These are phyloP conservation scores for Acheta domesticus DNA, from an alignment of 2,888 invertebrate genomes.

Conservation along the genomic window DNA sequence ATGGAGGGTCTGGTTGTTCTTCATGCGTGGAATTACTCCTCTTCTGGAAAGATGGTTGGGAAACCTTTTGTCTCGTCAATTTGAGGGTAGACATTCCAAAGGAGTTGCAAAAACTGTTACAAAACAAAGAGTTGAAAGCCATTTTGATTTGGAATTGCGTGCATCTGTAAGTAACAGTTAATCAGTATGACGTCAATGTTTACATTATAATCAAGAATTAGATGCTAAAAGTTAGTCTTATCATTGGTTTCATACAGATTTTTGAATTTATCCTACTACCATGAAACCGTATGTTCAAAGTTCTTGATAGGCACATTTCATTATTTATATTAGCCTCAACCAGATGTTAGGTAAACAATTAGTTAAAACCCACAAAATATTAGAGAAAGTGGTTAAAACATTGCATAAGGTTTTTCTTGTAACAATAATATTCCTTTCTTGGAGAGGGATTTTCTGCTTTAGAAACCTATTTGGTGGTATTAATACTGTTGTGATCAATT, in stretches of 20 bases:
- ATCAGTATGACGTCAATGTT: too few species aligned
- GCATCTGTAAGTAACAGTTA: slow-evolving; percentile 81
- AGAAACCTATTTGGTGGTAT: too few species aligned
- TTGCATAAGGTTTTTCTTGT: too few species aligned
- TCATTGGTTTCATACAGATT: background rate
- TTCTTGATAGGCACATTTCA: background rate
- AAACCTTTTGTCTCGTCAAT: slow-evolving; percentile 95
- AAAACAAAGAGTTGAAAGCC: slow-evolving; percentile 98
- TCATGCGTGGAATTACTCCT: slow-evolving; percentile 98
- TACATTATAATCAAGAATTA: too few species aligned
- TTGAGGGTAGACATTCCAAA: slow-evolving; percentile 98
- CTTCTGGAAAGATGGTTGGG: slow-evolving; percentile 98
- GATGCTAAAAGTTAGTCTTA: background rate
- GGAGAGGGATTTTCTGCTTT: too few species aligned
- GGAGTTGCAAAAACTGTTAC: slow-evolving; percentile 99
- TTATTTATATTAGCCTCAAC: background rate
- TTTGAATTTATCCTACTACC: too few species aligned
- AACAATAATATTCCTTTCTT: too few species aligned
- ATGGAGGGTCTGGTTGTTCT: slow-evolving; percentile 99
- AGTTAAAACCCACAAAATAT: too few species aligned
- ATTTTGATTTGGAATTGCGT: slow-evolving; percentile 97
- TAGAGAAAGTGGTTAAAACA: too few species aligned
- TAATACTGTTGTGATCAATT: too few species aligned
- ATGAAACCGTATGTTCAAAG: too few species aligned
- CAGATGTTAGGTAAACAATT: too few species aligned